Conservation (phyloP, 2,888 invertebrate genomes). For the Calameuta idolon region DNA sequence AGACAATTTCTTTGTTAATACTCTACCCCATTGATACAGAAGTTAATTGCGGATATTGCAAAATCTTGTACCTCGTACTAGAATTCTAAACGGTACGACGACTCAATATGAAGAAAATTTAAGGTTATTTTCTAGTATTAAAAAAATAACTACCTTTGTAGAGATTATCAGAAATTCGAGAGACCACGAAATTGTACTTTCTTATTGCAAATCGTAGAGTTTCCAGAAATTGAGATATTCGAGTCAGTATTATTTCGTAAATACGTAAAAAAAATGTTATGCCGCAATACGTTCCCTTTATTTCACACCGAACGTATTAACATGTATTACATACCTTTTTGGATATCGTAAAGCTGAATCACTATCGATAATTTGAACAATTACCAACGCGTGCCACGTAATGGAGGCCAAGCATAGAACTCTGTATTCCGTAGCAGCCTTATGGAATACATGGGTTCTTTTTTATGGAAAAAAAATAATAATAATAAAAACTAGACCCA, state of each 20-base stretch:
- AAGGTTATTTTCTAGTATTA: too few relatives aligned
- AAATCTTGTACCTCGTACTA: not conserved
- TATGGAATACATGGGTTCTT: not conserved
- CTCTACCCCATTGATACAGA: too few relatives aligned
- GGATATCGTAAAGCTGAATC: not conserved
- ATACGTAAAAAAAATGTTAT: not conserved
- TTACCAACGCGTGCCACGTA: not conserved
- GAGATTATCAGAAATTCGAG: not conserved
- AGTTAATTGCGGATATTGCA: not conserved
- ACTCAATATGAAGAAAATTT: not conserved
- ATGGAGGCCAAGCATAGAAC: not conserved
- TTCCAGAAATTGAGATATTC: not conserved
- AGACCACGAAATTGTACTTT: not conserved
- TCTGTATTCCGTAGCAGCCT: not conserved
- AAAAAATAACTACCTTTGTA: not conserved
- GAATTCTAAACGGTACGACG: not conserved
- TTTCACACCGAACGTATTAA: not conserved
- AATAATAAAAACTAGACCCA: not conserved
- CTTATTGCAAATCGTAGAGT: not conserved
- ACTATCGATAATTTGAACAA: not conserved
- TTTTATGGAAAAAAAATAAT: not conserved
- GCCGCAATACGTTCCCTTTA: not conserved
- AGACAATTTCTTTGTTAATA: not conserved
- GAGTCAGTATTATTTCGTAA: not conserved
- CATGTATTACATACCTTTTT: not conserved